A percentile compares a stretch with the other conserved stretches of the same genome.
phyloP scores from a whole-genome alignment of 2,888 invertebrate genomes.

The Cheilosia grossa region DNA sequence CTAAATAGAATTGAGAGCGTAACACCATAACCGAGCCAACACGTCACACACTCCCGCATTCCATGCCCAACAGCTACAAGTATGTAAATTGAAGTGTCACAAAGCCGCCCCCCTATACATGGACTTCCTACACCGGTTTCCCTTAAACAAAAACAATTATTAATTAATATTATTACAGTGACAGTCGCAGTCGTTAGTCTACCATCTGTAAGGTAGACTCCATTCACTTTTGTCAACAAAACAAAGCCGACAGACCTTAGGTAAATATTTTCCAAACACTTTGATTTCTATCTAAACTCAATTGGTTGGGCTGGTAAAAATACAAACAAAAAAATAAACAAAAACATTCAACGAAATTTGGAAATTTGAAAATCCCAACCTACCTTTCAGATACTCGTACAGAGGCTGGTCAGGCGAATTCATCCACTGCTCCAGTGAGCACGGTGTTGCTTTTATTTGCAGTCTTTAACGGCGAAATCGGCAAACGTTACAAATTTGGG shows the following conservation, averaged over 20 bases:
- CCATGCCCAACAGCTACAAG: slow-evolving; percentile 29
- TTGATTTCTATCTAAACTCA: neutral
- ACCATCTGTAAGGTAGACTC: too few relatives aligned
- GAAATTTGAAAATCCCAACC: neutral
- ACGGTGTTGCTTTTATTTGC: neutral
- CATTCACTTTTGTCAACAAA: neutral
- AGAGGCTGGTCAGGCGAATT: slow-evolving; percentile 30
- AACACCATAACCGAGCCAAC: slow-evolving; percentile 14
- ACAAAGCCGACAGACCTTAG: slow-evolving; percentile 1
- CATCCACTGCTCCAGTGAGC: slow-evolving; percentile 30
- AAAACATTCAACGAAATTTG: neutral
- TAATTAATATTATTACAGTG: slow-evolving; percentile 1
- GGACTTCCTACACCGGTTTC: slow-evolving; percentile 30
- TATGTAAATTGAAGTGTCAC: slow-evolving; percentile 46
- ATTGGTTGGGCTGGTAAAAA: neutral
- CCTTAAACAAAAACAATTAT: neutral
- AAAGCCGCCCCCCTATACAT: neutral
- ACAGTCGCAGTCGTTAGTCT: neutral
- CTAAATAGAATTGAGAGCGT: neutral
- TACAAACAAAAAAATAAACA: slow-evolving; percentile 6
- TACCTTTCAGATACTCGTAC: slow-evolving; percentile 46
- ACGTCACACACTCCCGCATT: slow-evolving; percentile 54
- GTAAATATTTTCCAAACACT: slow-evolving; percentile 21
- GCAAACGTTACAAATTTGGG: slow-evolving; percentile 45
- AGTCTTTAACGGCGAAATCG: slow-evolving; percentile 62